phyloP scores from a whole-genome alignment of 2,113 vertebrate species.

The Paracanthobrama guichenoti region DNA sequence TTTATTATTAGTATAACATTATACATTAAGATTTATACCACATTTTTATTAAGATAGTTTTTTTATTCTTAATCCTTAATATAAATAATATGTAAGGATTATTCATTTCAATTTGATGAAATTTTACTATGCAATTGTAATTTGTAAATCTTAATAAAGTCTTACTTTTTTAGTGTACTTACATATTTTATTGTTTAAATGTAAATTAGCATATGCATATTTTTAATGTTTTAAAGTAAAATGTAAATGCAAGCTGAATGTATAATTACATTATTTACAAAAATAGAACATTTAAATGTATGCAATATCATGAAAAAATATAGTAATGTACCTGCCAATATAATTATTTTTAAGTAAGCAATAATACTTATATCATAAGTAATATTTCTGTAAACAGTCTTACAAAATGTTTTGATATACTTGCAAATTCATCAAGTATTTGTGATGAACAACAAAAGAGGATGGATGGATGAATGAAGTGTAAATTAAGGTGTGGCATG shows the following conservation, averaged over 20 bases:
- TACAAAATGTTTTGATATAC: conserved; percentile 2
- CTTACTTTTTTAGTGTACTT: no score
- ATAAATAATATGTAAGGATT: no score
- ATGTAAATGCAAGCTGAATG: neutral
- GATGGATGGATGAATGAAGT: conserved; percentile 43
- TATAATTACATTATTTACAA: neutral
- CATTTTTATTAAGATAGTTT: no score
- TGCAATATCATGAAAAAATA: neutral
- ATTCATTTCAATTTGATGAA: no score
- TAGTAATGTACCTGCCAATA: neutral
- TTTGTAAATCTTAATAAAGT: no score
- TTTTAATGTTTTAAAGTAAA: neutral
- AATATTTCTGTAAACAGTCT: neutral
- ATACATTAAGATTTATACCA: no score
- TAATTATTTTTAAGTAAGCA: neutral
- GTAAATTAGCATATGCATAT: neutral
- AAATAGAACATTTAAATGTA: neutral
- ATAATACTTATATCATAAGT: neutral
- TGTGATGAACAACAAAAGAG: conserved; percentile 27
- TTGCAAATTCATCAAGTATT: conserved; percentile 12
- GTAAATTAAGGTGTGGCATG: conserved; percentile 49
- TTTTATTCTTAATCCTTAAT: no score
- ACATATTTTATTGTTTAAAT: no score
- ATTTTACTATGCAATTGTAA: no score
- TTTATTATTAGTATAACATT: no score